Percentiles rank a stretch among this genome's conserved stretches.
These are phyloP conservation scores for Knipowitschia caucasica DNA, from an alignment of 2,797 vertebrate species.

Conservation along the genomic window DNA sequence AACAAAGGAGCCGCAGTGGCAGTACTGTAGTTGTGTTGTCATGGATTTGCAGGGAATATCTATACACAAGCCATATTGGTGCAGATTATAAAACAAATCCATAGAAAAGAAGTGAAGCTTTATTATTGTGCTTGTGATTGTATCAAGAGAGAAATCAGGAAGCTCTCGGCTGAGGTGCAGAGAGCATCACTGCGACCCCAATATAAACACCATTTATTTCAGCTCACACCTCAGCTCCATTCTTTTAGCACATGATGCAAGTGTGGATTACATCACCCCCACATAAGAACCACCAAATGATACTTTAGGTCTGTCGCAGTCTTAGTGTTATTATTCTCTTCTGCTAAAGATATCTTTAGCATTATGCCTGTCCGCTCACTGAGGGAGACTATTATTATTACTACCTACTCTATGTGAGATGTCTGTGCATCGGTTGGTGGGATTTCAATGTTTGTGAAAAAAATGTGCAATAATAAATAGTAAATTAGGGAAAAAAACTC, in stretches of 20 bases:
- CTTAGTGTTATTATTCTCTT: neutral
- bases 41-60: no score
- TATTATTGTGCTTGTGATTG: slow-evolving; percentile 5
- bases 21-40: no score
- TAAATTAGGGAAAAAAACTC: no score
- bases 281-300: neutral
- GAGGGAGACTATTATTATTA: no score
- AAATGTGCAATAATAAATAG: no score
- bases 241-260: neutral
- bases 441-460: no score
- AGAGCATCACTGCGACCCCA: slow-evolving; percentile 10
- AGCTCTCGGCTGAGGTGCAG: slow-evolving; percentile 7
- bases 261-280: neutral
- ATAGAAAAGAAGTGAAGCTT: slow-evolving; percentile 13
- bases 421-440: no score
- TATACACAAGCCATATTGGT: no score
- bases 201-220: slow-evolving; percentile 14
- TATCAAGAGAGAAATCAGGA: slow-evolving; percentile 15
- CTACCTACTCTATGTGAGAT: no score
- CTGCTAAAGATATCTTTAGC: neutral
- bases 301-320: neutral
- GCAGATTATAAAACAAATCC: slow-evolving; percentile 13
- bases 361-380: no score
- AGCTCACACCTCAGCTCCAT: slow-evolving; percentile 1
- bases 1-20: no score